Percentiles rank a stretch among this genome's conserved stretches.
Conservation (phyloP, 2,797 vertebrate genomes). For the Bovichtus diacanthus region DNA sequence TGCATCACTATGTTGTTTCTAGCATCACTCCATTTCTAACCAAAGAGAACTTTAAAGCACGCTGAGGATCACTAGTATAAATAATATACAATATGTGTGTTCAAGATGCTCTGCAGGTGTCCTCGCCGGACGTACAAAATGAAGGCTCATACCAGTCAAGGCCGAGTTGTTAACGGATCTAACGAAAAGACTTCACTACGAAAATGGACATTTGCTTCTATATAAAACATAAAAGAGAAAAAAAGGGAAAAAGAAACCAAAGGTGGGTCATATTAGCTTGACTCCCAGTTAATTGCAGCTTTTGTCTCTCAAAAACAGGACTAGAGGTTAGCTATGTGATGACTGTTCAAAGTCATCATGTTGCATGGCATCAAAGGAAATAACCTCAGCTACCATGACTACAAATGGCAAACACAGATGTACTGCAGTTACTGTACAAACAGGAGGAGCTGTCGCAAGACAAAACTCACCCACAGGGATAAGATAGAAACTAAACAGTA, state of each 20-base stretch:
- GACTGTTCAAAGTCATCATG: background rate
- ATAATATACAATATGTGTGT: conserved; percentile 9
- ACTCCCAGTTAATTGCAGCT: background rate
- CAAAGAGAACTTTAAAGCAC: conserved; percentile 1
- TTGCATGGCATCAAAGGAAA: background rate
- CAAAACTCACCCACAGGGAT: background rate
- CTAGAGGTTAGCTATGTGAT: background rate
- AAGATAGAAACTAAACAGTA: background rate
- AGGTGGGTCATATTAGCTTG: background rate
- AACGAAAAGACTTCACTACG: background rate
- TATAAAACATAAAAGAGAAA: background rate
- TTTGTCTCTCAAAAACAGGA: background rate
- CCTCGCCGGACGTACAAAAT: background rate
- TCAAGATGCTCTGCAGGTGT: background rate
- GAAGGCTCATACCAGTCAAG: background rate
- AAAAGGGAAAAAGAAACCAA: background rate
- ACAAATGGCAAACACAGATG: conserved; percentile 4
- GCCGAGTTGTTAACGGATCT: background rate
- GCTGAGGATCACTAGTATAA: background rate
- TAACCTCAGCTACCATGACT: conserved; percentile 8
- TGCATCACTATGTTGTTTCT: conserved; percentile 2
- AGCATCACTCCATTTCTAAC: background rate
- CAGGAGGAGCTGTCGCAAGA: background rate
- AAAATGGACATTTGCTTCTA: background rate
- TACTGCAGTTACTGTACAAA: background rate